Base-by-base conservation (phyloP, 30 jellyfish, hydroid and myxozoan genomes). In the Morbakka virulenta region DNA sequence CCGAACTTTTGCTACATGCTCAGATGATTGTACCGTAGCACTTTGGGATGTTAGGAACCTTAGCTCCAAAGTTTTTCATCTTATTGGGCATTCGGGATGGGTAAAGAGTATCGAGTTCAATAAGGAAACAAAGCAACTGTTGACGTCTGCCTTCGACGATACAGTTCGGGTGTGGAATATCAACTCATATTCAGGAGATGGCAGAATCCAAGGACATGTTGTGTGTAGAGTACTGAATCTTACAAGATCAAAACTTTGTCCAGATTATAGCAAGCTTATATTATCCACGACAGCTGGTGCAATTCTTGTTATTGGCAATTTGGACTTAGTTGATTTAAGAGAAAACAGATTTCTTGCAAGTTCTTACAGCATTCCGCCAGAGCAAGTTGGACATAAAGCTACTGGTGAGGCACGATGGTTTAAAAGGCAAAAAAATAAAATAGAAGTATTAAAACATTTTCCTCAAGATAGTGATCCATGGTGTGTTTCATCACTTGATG, bases 61-160 rank as follows among this genome's bases (percentile, higher is more conserved):
- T 2, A 67, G 32, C 9, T 13, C 24, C 22, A 49, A 63, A 1
- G 25, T 92, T 4, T 48, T 62, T 62, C 52, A 81, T 2, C 70
- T 92, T 2, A 92, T 61, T 17, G 98, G 96, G 3, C 98, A 92
- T 50, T 24, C 31, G 12, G 87, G 94, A 14, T 92, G 98, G 98
- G 98, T 92, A 6, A 92, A 92, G 53, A 86, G 81, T 69, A 70
- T 85, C 28, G 81, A 65, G 11, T 92, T 35, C 67, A 69, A 69
- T 49, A 35, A 82, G 35, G 50, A 49, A 26, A 33, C 98, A 4
- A 79, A 85, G 23, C 89, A 74, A 4, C 32, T 92, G 0, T 25
- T 92, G 20, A 69, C 98, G 33, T 92, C 98, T 13, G 85, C 95
- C 0, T 92, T 92, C 75, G 98, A 92, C 62, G 81, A 81, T 21